Base-by-base conservation (phyloP, 2,888 invertebrate genomes). In the Scaeva pyrastri region DNA sequence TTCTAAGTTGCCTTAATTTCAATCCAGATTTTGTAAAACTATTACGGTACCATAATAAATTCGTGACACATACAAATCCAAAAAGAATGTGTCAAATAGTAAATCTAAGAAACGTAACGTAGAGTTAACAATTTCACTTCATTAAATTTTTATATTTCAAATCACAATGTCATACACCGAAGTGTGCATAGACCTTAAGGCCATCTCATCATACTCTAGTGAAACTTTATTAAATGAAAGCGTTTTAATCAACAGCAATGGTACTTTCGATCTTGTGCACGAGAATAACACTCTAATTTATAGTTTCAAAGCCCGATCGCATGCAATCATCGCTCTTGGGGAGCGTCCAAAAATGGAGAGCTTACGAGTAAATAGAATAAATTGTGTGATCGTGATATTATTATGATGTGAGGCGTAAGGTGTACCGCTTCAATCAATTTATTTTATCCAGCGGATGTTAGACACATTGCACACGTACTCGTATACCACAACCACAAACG, bases 401-500 rank as follows among this genome's bases (percentile, higher is more conserved):
- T n/a, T 31, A 31, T 31, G 31, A 5, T 31, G 19, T 14, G 41
- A 7, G 39, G 39, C 19, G 39, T 12, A 12, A 36, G 16, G 52
- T 12, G 19, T 26, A 12, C 8, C 1, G 6, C 5, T 19, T n/a
- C n/a, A 64, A 31, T 31, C 19, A 66, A 66, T 66, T 66, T 60
- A 62, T 43, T n/a, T n/a, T 58, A 72, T 60, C 58, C 72, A 72
- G 56, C 58, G 76, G 70, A 60, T 77, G 60, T 77, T 68, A 70
- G 52, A 77, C 23, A 62, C 58, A 62, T 52, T 31, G 21, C 56
- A 75, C 56, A 50, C 43, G 62, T 36, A 48, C 36, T 19, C 11
- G 12, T 36, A 12, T 4, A 39, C 39, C 60, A 41, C 43, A 66
- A 4, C 12, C 23, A 52, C 12, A 48, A 19, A 45, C 31, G 2